Percentiles rank a stretch among this genome's conserved stretches.
phyloP scores from a whole-genome alignment of 2,113 vertebrate species.

The Hydropotes inermis region DNA sequence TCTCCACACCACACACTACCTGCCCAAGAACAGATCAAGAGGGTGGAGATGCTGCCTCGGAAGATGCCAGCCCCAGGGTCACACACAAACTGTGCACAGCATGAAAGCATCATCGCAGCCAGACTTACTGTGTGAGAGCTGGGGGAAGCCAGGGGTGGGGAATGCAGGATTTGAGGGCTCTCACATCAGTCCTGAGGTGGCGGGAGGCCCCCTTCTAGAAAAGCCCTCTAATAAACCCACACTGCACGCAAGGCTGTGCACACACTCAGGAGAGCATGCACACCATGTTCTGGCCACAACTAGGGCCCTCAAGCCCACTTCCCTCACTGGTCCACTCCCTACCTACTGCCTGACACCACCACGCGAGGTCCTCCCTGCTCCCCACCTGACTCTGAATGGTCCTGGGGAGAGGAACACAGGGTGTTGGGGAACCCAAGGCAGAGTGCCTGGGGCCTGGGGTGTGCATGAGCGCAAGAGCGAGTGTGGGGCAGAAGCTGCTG shows the following conservation, averaged over 20 bases:
- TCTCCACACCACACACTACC: background rate
- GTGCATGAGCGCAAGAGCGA: fast-evolving
- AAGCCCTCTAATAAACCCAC: background rate
- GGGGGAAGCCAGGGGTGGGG: fast-evolving
- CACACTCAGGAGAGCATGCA: fast-evolving
- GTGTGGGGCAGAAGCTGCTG: background rate
- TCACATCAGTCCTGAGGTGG: background rate
- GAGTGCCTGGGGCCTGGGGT: background rate
- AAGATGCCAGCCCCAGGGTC: background rate
- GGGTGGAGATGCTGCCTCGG: background rate
- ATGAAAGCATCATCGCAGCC: background rate
- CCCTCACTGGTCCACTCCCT: background rate
- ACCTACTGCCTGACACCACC: background rate
- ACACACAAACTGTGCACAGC: background rate
- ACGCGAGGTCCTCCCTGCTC: fast-evolving
- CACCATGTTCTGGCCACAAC: background rate
- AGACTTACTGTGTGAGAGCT: background rate
- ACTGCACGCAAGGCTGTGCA: background rate
- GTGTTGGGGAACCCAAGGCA: background rate
- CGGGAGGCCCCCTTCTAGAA: background rate
- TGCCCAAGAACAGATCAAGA: background rate
- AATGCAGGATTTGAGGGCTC: background rate
- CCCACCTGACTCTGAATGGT: background rate
- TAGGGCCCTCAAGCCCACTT: background rate
- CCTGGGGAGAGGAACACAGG: background rate